These are phyloP conservation scores for Nyctibius bracteatus DNA, from an alignment of 2,113 vertebrate species.

Conservation along the genomic window DNA sequence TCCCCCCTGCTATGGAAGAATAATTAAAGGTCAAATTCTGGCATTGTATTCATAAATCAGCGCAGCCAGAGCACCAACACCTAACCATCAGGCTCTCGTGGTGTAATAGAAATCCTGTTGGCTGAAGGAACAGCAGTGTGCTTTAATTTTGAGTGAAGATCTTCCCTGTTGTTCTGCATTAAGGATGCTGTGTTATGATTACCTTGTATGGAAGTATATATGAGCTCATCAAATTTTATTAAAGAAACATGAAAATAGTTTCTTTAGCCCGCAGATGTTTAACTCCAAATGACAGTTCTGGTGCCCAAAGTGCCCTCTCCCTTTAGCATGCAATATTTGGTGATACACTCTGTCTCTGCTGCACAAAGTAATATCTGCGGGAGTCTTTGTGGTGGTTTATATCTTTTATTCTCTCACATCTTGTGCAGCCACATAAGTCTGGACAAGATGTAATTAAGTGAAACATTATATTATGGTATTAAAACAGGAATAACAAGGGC, in stretches of 20 bases:
- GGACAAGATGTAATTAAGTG: background rate
- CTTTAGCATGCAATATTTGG: background rate
- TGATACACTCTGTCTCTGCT: background rate
- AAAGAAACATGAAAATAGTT: background rate
- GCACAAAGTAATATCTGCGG: background rate
- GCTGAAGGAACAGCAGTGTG: background rate
- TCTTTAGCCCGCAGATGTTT: background rate
- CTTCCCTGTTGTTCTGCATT: background rate
- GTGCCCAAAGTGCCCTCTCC: background rate
- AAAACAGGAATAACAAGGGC: background rate
- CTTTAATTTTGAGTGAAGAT: background rate
- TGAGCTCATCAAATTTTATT: background rate
- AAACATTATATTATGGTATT: background rate
- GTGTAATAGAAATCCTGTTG: background rate
- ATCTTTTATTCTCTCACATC: background rate
- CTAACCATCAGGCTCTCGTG: background rate
- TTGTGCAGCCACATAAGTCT: background rate
- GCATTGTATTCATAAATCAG: background rate
- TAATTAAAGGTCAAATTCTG: constrained; percentile 35
- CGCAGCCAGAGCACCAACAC: background rate
- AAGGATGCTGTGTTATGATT: background rate
- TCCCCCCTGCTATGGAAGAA: background rate
- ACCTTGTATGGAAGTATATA: background rate
- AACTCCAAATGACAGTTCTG: background rate
- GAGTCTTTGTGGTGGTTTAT: background rate